Conservation (phyloP, 2,113 vertebrate genomes). For the Terrapene triunguis region DNA sequence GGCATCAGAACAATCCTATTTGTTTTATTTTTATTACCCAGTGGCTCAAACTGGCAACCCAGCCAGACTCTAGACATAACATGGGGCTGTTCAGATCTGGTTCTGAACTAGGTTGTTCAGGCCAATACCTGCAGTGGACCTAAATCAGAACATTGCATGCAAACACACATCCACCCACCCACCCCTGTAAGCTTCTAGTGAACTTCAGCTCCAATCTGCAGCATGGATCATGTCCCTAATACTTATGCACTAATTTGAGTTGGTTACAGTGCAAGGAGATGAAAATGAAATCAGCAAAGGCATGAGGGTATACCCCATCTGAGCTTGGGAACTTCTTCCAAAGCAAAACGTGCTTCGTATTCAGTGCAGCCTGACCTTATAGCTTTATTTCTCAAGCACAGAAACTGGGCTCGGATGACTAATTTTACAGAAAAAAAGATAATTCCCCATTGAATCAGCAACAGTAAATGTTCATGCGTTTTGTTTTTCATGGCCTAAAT, state of each 20-base stretch:
- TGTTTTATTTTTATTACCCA: neutral
- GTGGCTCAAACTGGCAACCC: neutral
- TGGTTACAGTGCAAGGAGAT: neutral
- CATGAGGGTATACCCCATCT: fast-evolving
- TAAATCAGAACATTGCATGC: fast-evolving
- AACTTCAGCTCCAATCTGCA: neutral
- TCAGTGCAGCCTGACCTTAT: slow-evolving; percentile 2
- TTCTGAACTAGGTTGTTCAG: neutral
- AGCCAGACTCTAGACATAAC: neutral
- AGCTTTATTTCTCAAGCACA: neutral
- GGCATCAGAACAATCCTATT: fast-evolving
- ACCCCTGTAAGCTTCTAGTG: fast-evolving
- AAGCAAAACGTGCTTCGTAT: fast-evolving
- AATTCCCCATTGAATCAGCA: slow-evolving; percentile 60
- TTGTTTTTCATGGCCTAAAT: neutral
- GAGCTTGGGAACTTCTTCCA: neutral
- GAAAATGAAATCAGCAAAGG: neutral
- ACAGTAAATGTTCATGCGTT: slow-evolving; percentile 40
- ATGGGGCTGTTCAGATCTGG: neutral
- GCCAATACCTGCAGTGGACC: fast-evolving
- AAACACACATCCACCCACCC: neutral
- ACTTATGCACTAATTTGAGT: neutral
- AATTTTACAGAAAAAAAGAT: slow-evolving; percentile 43
- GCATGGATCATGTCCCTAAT: neutral
- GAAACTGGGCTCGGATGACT: slow-evolving; percentile 8